Evolutionary conservation across 2,888 invertebrate genomes (phyloP).

Genomic region (Globia sparganii): DNA sequence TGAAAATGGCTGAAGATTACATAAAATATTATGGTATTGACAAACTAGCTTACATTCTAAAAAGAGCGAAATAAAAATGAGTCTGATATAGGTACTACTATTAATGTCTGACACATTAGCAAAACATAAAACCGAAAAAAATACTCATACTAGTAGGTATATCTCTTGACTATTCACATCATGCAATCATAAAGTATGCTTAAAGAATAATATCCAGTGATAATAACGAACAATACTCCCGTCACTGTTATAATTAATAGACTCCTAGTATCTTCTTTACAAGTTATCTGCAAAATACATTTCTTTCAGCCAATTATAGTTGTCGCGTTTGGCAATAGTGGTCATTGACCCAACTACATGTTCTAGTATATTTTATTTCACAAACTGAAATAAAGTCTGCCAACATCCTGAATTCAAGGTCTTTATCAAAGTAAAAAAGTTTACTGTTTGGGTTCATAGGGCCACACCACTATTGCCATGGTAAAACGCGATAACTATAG

Average conservation of each 20-base stretch:
- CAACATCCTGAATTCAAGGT: neutral
- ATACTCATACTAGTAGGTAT: neutral
- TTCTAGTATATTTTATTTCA: neutral
- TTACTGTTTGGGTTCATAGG: neutral
- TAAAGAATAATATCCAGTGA: constrained; percentile 33
- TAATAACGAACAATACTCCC: constrained; percentile 26
- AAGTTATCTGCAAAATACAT: constrained; percentile 33
- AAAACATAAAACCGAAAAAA: neutral
- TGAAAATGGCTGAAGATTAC: neutral
- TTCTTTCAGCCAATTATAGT: neutral
- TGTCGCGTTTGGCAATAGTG: neutral
- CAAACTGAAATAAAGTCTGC: neutral
- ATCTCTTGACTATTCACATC: constrained; percentile 10
- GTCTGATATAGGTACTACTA: neutral
- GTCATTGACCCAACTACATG: neutral
- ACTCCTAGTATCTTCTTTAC: constrained; percentile 7
- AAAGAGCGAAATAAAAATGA: neutral
- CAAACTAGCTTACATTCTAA: neutral
- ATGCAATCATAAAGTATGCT: constrained; percentile 36
- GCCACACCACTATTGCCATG: neutral
- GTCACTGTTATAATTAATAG: constrained; percentile 9
- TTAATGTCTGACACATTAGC: neutral
- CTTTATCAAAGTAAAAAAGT: neutral
- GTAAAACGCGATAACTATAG: neutral
- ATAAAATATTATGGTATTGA: neutral